Conservation (phyloP, 2,113 vertebrate genomes). For the Rana temporaria region DNA sequence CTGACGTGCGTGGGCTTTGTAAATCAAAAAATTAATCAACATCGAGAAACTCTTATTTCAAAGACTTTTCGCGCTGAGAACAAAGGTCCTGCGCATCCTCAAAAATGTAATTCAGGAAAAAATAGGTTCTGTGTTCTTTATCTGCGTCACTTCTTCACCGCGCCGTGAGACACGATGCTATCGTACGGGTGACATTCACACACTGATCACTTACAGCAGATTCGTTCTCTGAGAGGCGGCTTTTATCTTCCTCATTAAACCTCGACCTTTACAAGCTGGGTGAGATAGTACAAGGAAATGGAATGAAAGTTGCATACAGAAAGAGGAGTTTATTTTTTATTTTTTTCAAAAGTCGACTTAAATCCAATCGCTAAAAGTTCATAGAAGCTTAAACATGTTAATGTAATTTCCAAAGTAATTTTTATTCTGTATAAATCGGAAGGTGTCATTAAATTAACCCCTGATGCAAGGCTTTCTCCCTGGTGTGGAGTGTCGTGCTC, state of each 20-base stretch:
- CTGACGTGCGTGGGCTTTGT: not conserved
- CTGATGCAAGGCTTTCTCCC: too few species aligned
- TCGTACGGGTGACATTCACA: not conserved
- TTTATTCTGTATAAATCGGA: too few species aligned
- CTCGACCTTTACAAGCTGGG: conserved; percentile 1
- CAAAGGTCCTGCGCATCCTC: not conserved
- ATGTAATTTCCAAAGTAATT: too few species aligned
- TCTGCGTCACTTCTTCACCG: not conserved
- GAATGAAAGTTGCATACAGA: not conserved
- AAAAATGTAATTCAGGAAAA: not conserved
- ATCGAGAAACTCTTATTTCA: not conserved
- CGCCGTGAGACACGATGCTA: not conserved
- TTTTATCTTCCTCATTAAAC: conserved; percentile 9
- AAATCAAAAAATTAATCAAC: not conserved
- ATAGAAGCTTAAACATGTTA: too few species aligned
- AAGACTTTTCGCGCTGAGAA: not conserved
- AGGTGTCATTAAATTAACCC: too few species aligned
- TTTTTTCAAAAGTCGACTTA: too few species aligned
- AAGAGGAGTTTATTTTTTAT: not conserved
- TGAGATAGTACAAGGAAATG: not conserved
- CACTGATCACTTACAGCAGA: not conserved
- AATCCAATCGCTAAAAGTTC: too few species aligned
- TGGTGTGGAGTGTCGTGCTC: too few species aligned
- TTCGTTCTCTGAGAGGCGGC: not conserved
- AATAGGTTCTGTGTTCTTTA: not conserved